Evolutionary conservation across 2,113 vertebrate species (phyloP).

Genomic region (Cricetomys ansorgei): DNA sequence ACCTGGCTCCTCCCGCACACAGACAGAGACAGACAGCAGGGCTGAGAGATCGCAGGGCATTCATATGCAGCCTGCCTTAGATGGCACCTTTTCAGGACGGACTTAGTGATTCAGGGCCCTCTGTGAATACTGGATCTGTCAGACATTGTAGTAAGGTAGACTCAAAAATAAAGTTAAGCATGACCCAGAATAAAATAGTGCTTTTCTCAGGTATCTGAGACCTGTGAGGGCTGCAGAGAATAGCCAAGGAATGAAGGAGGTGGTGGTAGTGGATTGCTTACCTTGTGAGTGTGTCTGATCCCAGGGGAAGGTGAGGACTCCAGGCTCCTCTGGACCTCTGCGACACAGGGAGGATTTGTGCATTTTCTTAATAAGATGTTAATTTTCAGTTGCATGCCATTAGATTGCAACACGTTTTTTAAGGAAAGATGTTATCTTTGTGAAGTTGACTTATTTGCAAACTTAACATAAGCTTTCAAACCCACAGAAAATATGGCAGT

Average conservation of each 20-base stretch:
- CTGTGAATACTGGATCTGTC: constrained; percentile 30
- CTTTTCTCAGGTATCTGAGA: constrained; percentile 12
- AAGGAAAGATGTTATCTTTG: constrained; percentile 88
- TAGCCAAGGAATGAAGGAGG: not conserved
- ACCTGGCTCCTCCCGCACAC: constrained; percentile 24
- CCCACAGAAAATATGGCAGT: constrained; percentile 90
- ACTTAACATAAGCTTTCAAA: constrained; percentile 91
- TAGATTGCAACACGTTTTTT: constrained; percentile 86
- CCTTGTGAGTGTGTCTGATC: fast-evolving
- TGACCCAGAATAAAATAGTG: constrained; percentile 36
- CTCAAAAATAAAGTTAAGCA: constrained; percentile 63
- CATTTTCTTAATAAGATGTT: constrained; percentile 86
- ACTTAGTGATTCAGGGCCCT: constrained; percentile 41
- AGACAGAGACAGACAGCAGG: constrained; percentile 54
- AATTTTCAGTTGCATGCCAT: constrained; percentile 85
- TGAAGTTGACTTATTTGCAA: constrained; percentile 91
- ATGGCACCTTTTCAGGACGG: not conserved
- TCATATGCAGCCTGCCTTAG: constrained; percentile 60
- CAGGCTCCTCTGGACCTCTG: constrained; percentile 32
- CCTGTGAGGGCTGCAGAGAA: not conserved
- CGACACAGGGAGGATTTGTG: constrained; percentile 72
- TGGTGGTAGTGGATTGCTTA: not conserved
- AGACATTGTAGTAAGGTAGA: constrained; percentile 36
- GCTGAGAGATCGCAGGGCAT: not conserved
- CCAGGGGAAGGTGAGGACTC: not conserved